Evolutionary conservation across 1,140 invertebrate genomes (phyloP).

Genomic region (Drosophila ananassae): DNA sequence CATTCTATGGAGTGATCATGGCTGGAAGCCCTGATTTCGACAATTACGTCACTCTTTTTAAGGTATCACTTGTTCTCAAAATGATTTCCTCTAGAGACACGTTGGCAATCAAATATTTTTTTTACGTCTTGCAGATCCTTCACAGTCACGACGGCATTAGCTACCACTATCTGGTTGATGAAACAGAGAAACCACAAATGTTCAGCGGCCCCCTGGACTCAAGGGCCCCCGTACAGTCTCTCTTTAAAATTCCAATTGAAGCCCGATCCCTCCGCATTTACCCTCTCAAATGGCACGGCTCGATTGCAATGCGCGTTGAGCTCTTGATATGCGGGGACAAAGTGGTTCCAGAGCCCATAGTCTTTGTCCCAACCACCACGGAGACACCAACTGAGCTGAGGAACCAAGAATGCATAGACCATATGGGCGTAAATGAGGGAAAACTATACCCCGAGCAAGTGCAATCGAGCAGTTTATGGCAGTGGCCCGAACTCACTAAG

Average conservation of each 20-base stretch:
- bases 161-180: slow-evolving; percentile 85
- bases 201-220: slow-evolving; percentile 90
- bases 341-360: neutral
- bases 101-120: neutral
- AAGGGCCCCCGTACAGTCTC: slow-evolving; percentile 86
- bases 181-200: slow-evolving; percentile 85
- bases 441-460: slow-evolving; percentile 86
- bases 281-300: slow-evolving; percentile 91
- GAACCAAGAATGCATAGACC: slow-evolving; percentile 85
- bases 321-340: slow-evolving; percentile 88
- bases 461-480: slow-evolving; percentile 76
- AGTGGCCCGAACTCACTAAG: slow-evolving; percentile 39
- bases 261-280: slow-evolving; percentile 89
- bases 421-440: slow-evolving; percentile 88
- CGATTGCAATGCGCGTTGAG: slow-evolving; percentile 90
- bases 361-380: slow-evolving; percentile 45
- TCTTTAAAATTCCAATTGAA: slow-evolving; percentile 89
- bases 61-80: slow-evolving; percentile 60
- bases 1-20: slow-evolving; percentile 89
- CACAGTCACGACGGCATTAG: slow-evolving; percentile 87
- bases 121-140: slow-evolving; percentile 84
- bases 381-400: slow-evolving; percentile 33
- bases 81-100: neutral
- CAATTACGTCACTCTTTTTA: slow-evolving; percentile 91
- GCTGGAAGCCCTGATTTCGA: slow-evolving; percentile 88